Evolutionary conservation across 1,140 invertebrate species (phyloP).

Genomic region (Contarinia nasturtii): DNA sequence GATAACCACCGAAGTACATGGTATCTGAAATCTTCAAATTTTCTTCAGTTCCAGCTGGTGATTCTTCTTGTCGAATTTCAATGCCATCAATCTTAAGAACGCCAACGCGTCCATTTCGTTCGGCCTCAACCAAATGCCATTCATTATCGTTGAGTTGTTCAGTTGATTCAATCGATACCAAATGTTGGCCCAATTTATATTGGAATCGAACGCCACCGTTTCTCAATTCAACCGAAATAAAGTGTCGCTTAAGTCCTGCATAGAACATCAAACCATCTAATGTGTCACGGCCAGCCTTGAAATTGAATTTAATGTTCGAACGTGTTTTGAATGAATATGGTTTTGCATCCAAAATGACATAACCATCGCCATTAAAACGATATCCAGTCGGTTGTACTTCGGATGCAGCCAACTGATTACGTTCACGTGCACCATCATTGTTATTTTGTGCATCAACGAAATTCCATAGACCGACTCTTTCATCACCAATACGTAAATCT

Average conservation of each 20-base stretch:
- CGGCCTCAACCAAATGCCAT: constrained; percentile 62
- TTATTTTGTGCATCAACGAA: constrained; percentile 65
- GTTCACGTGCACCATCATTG: constrained; percentile 46
- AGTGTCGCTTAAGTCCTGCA: constrained; percentile 52
- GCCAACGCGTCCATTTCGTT: constrained; percentile 40
- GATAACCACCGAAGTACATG: constrained; percentile 81
- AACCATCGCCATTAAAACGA: constrained; percentile 74
- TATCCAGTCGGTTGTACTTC: constrained; percentile 38
- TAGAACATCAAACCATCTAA: constrained; percentile 76
- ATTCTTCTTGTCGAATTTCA: constrained; percentile 20
- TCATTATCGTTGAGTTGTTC: constrained; percentile 58
- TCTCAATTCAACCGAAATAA: constrained; percentile 66
- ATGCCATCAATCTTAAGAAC: constrained; percentile 48
- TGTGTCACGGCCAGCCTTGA: constrained; percentile 58
- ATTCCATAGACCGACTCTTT: constrained; percentile 87
- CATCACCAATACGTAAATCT: constrained; percentile 72
- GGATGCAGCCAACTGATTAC: constrained; percentile 12
- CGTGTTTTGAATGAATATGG: constrained; percentile 30
- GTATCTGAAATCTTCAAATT: constrained; percentile 36
- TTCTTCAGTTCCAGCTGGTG: constrained; percentile 16
- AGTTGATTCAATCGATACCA: constrained; percentile 30
- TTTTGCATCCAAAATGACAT: constrained; percentile 43
- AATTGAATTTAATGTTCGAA: constrained; percentile 47
- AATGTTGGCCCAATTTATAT: constrained; percentile 45
- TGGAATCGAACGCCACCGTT: constrained; percentile 55